Base-by-base conservation (phyloP, 2,113 vertebrate genomes). In the Crocuta crocuta region DNA sequence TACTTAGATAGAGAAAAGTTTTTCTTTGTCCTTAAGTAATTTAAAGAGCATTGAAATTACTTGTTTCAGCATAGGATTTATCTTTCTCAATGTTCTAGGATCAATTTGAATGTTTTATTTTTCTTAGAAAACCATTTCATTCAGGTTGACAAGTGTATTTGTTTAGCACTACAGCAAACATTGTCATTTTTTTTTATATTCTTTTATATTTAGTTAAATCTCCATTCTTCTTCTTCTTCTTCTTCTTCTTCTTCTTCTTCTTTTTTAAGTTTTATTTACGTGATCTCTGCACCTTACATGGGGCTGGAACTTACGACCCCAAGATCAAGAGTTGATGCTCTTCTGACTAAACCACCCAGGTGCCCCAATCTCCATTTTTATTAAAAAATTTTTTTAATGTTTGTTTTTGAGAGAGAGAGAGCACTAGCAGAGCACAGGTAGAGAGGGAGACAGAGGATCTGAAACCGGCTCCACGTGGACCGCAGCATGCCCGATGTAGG, bases 121-220 rank as follows among this genome's bases (percentile, higher is more conserved):
- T 71, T 96, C 58, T 92, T 70, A 92, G 80, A 48, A 97, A 96
- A 78, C 33, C 11, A 24, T 92, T 96, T 96, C 55, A 68, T 92
- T 35, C 23, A 48, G 26, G 78, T 63, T 84, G 23, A 73, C 68
- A 96, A n/a, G 73, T 78, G 17, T 78, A 26, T 89, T 76, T 79
- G 48, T 91, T 83, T 58, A 55, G 9, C 26, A 70, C 88, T 88
- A 12, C 55, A 48, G 6, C 70, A 94, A 73, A 94, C 45, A 65
- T 83, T 95, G 50, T 81, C 78, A 43, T 55, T 28, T 89, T 15
- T 81, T 81, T 86, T 70, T 74, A 81, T 45, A 68, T 74, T 93
- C 26, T 90, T 90, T 90, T 90, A 5, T 26, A 0, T 55, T 26
- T 17, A 35, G 39, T 85, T 81, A 90, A 33, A 76, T 93, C 55